Percentiles rank a stretch among this genome's conserved stretches.
Conservation (phyloP, 1,140 invertebrate species). For the Bactericera cockerelli region DNA sequence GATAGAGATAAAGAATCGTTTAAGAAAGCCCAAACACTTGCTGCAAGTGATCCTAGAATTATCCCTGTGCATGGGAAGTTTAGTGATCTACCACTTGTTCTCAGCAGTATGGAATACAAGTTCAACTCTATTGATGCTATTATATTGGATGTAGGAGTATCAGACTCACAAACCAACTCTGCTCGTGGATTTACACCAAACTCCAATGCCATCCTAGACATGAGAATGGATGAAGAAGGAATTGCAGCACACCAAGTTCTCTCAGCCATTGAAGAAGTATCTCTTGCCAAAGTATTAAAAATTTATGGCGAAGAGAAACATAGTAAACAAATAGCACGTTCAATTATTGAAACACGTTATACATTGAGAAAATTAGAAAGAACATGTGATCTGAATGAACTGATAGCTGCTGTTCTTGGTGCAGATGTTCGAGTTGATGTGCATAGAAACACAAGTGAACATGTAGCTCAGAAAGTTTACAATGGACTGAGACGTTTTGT, state of each 20-base stretch:
- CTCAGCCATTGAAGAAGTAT: constrained; percentile 54
- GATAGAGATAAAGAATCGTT: constrained; percentile 74
- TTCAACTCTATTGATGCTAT: constrained; percentile 64
- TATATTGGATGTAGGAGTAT: constrained; percentile 88
- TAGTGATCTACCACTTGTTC: constrained; percentile 60
- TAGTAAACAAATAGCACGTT: constrained; percentile 71
- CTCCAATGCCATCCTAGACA: constrained; percentile 76
- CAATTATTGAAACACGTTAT: constrained; percentile 74
- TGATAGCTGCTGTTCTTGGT: constrained; percentile 51
- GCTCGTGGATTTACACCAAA: constrained; percentile 72
- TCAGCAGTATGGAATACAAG: constrained; percentile 39
- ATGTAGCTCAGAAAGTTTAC: constrained; percentile 83
- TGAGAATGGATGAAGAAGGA: constrained; percentile 80
- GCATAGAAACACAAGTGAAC: constrained; percentile 48
- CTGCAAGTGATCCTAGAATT: constrained; percentile 49
- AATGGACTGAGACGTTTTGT: constrained; percentile 90
- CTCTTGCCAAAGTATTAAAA: constrained; percentile 69
- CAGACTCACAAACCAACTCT: constrained; percentile 85
- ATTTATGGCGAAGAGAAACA: constrained; percentile 82
- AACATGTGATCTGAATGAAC: constrained; percentile 64
- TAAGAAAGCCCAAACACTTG: constrained; percentile 44
- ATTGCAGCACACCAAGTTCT: constrained; percentile 77
- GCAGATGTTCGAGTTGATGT: constrained; percentile 45
- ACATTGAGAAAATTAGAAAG: constrained; percentile 62
- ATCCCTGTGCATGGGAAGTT: constrained; percentile 69